Evolutionary conservation across 2,888 invertebrate genomes (phyloP).

Genomic region (Campoplex capitator): DNA sequence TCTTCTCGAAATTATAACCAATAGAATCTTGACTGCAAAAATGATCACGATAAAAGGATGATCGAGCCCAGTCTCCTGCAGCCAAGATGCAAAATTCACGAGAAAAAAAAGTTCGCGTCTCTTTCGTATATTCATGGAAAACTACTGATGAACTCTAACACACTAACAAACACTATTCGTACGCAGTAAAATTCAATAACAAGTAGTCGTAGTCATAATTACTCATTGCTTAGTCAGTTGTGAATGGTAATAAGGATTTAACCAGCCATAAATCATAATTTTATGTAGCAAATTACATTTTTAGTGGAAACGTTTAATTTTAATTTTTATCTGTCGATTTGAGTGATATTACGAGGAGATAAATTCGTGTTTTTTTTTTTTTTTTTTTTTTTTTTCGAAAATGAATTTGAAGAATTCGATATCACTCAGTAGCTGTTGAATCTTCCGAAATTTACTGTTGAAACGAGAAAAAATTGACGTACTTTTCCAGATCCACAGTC

Average conservation of each 20-base stretch:
- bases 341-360: too few relatives aligned
- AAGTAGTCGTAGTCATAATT: neutral
- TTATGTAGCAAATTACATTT: neutral
- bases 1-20: neutral
- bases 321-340: neutral
- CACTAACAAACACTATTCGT: slow-evolving; percentile 10
- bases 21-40: neutral
- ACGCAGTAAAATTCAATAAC: neutral
- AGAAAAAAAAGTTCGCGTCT: neutral
- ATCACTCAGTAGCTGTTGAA: neutral
- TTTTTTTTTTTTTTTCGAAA: neutral
- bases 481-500: neutral
- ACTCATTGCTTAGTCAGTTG: neutral
- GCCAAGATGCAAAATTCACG: neutral
- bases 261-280: neutral
- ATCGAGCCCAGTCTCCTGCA: neutral
- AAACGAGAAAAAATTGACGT: too few relatives aligned
- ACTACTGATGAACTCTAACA: neutral
- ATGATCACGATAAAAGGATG: too few relatives aligned
- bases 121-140: neutral
- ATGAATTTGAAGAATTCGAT: neutral
- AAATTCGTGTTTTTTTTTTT: neutral
- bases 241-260: neutral
- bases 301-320: neutral
- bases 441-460: neutral